phyloP scores from a whole-genome alignment of 2,113 vertebrate genomes.

The Melierax canorus region DNA sequence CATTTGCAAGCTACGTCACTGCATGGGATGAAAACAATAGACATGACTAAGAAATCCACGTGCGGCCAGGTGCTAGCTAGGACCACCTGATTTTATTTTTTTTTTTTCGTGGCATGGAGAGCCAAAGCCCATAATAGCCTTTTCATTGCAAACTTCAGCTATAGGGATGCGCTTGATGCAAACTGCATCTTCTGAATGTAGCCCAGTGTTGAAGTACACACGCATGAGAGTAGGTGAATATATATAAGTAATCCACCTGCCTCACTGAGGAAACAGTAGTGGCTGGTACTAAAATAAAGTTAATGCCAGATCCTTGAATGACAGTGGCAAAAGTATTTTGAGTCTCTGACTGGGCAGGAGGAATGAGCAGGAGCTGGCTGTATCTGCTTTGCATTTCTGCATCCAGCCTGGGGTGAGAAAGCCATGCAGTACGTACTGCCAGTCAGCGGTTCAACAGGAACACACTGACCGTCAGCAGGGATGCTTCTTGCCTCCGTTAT shows the following conservation, averaged over 20 bases:
- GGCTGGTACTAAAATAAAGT: neutral
- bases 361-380: neutral
- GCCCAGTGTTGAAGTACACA: neutral
- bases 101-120: neutral
- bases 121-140: neutral
- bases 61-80: neutral
- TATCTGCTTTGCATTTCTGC: neutral
- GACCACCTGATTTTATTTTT: neutral
- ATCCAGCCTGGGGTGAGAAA: neutral
- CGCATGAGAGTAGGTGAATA: neutral
- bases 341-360: neutral
- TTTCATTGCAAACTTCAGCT: neutral
- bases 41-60: neutral
- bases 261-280: neutral
- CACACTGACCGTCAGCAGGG: rapidly evolving
- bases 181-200: neutral
- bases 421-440: neutral
- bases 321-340: neutral
- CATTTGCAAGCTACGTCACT: neutral
- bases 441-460: neutral
- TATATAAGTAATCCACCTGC: neutral
- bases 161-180: neutral
- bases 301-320: neutral
- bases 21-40: neutral
- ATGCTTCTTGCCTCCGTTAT: neutral